Conservation (phyloP, 2,888 invertebrate species). For the Tuta absoluta region DNA sequence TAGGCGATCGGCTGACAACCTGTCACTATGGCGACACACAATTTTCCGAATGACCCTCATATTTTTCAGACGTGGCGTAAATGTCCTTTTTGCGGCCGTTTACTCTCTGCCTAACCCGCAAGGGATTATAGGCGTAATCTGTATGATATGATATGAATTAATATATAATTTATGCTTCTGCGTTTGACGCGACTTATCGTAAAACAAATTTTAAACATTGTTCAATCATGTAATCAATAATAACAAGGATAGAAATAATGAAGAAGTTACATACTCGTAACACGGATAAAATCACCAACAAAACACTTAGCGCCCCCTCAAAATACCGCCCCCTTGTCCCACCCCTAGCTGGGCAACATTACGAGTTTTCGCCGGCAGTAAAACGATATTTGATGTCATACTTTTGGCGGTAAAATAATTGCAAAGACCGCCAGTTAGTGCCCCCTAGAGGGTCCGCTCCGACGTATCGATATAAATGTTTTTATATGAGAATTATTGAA, state of each 20-base stretch:
- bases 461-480: conserved; percentile 12
- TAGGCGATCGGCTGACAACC: no score
- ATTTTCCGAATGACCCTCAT: no score
- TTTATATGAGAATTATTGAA: neutral
- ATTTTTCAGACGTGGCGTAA: no score
- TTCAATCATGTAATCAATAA: no score
- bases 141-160: no score
- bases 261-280: neutral
- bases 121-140: no score
- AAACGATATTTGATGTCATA: conserved; percentile 50
- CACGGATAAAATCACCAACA: neutral
- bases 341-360: conserved; percentile 30
- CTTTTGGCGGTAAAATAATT: conserved; percentile 45
- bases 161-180: no score
- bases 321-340: neutral
- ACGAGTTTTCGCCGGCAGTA: conserved; percentile 41
- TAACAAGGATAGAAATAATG: neutral
- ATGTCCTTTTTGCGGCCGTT: no score
- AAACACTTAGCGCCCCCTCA: neutral
- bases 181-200: no score
- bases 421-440: conserved; percentile 26
- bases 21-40: no score
- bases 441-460: neutral
- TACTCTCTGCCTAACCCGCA: no score
- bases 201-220: no score